phyloP scores from a whole-genome alignment of 2,113 vertebrate genomes.

The Megaleporinus macrocephalus region DNA sequence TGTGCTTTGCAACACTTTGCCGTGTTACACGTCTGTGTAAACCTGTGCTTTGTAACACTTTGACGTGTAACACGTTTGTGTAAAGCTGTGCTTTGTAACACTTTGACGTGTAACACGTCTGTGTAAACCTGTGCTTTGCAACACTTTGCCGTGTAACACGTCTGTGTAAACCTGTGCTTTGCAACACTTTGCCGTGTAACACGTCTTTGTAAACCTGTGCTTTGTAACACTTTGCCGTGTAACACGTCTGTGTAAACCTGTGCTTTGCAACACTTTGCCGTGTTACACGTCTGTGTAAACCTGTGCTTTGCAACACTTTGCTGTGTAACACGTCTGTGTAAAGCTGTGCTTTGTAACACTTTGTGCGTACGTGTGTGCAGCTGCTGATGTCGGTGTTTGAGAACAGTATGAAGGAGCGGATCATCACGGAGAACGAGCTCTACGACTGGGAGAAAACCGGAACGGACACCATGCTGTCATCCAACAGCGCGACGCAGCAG shows the following conservation, averaged over 20 bases:
- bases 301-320: not conserved
- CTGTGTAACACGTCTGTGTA: not conserved
- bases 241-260: not conserved
- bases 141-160: too few relatives aligned
- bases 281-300: too few relatives aligned
- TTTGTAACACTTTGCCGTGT: not conserved
- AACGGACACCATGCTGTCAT: conserved; percentile 83
- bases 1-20: too few relatives aligned
- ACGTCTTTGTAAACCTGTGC: too few relatives aligned
- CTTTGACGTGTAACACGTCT: too few relatives aligned
- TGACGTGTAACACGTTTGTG: too few relatives aligned
- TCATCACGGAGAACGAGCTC: conserved; percentile 95
- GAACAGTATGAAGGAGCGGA: conserved; percentile 97
- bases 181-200: too few relatives aligned
- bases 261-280: not conserved
- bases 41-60: not conserved
- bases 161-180: not conserved
- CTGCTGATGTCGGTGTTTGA: conserved; percentile 98
- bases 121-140: too few relatives aligned
- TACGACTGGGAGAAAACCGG: conserved; percentile 98
- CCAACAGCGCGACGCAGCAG: conserved; percentile 91
- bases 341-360: not conserved
- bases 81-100: too few relatives aligned
- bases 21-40: too few relatives aligned
- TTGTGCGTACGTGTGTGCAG: conserved; percentile 69